phyloP scores from a whole-genome alignment of 2,888 invertebrate species.

The Exephanes ischioxanthus region DNA sequence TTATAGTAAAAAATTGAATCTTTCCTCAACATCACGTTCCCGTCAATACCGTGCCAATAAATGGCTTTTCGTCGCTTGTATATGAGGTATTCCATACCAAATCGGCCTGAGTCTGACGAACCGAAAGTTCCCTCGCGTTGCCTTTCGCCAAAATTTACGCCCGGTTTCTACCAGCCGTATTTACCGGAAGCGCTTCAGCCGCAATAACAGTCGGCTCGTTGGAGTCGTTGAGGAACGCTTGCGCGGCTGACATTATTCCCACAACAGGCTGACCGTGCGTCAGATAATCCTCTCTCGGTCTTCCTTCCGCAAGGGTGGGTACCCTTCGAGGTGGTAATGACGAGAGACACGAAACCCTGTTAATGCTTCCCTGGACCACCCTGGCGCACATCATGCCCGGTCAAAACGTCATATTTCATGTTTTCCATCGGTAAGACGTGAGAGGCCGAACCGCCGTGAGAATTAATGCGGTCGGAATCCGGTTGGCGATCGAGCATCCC shows the following conservation, averaged over 20 bases:
- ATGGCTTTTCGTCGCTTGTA: too few species aligned
- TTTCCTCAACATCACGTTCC: too few species aligned
- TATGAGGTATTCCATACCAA: too few species aligned
- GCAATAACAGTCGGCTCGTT: background rate
- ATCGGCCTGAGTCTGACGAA: too few species aligned
- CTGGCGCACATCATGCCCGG: slow-evolving; percentile 31
- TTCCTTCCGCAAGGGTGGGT: slow-evolving; percentile 51
- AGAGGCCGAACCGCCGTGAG: slow-evolving; percentile 5
- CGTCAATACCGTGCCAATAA: too few species aligned
- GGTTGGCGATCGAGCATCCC: slow-evolving; percentile 2
- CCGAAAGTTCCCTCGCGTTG: too few species aligned
- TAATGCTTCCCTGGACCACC: slow-evolving; percentile 42
- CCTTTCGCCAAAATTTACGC: background rate
- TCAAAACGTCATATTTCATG: slow-evolving; percentile 68
- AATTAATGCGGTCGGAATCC: slow-evolving; percentile 31
- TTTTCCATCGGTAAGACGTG: slow-evolving; percentile 28
- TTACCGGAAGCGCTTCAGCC: background rate
- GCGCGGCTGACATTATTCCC: slow-evolving; percentile 29
- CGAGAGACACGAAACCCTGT: slow-evolving; percentile 54
- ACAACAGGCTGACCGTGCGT: slow-evolving; percentile 14
- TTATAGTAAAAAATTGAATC: too few species aligned
- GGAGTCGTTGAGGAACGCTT: background rate
- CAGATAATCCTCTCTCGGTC: background rate
- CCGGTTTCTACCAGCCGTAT: background rate
- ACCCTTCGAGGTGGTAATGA: slow-evolving; percentile 58